phyloP scores from a whole-genome alignment of 2,888 invertebrate genomes.

The Catocala fraxini region DNA sequence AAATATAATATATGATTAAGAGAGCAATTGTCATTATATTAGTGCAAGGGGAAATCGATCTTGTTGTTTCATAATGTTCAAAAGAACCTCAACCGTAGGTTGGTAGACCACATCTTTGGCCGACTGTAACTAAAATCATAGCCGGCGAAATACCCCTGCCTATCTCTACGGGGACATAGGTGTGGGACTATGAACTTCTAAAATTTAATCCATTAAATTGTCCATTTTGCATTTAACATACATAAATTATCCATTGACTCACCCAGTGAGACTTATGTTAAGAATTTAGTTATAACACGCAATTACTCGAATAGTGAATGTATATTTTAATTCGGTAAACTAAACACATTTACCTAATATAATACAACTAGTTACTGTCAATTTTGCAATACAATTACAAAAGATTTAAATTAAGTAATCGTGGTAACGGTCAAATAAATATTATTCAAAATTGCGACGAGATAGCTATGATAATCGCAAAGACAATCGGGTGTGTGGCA shows the following conservation, averaged over 20 bases:
- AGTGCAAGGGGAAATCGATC: too few relatives aligned
- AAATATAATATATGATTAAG: too few relatives aligned
- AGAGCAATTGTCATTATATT: too few relatives aligned
- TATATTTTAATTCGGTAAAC: conserved; percentile 15
- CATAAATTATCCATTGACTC: neutral
- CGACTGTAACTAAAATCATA: too few relatives aligned
- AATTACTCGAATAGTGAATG: conserved; percentile 14
- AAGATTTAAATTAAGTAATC: conserved; percentile 5
- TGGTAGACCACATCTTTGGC: too few relatives aligned
- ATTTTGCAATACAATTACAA: conserved; percentile 16
- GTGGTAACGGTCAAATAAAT: conserved; percentile 9
- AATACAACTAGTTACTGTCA: conserved; percentile 8
- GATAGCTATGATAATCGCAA: conserved; percentile 42
- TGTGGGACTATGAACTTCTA: too few relatives aligned
- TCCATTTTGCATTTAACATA: too few relatives aligned
- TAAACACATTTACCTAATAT: conserved; percentile 20
- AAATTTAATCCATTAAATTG: too few relatives aligned
- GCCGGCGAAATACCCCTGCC: too few relatives aligned
- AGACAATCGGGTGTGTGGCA: conserved; percentile 52
- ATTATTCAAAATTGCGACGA: conserved; percentile 9
- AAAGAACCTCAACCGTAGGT: too few relatives aligned
- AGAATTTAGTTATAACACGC: neutral
- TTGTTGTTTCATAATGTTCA: too few relatives aligned
- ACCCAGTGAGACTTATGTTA: neutral
- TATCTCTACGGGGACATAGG: too few relatives aligned